Evolutionary conservation across 2,888 invertebrate genomes (phyloP), one percentile per base, ranked within the genome.

Genomic region (Sphecodes monilicornis): DNA sequence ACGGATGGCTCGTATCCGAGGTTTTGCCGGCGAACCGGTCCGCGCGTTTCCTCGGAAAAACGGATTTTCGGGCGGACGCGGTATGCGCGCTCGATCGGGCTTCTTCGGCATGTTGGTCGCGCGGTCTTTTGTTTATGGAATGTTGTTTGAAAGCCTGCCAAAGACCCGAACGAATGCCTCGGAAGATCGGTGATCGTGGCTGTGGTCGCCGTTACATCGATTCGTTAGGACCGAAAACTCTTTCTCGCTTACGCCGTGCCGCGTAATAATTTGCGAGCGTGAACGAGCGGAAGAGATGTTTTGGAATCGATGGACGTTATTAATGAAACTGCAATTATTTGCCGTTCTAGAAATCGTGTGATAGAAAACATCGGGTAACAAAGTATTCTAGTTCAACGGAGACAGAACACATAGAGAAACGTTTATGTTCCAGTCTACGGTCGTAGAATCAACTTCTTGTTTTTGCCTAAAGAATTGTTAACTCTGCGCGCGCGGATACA

Each of bases 101-200:
- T 64, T 54, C 16, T 41, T 68, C 36, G 72, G 72, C 66, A 82
- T 66, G 81, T 60, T 36, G 66, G 71, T 66, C 81, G 46, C 70
- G 60, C 57, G 68, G 64, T 41, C 70, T 75, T 50, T 82, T 80
- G 82, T 82, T 80, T 82, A 80, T 82, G 74, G 74, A 82, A 75
- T 82, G 82, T 50, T 70, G 82, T 80, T 82, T 82, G 82, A 82
- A 46, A 74, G 74, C 69, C 57, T 82, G 82, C 82, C 82, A 82
- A 32, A 60, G 50, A 60, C 74, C 74, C 54, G 73, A 79, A 82
- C 80, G 74, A 69, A 70, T 74, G 64, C 80, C 69, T 70, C 46
- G 22, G 43, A 50, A 75, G 74, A 57, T 80, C 39, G 73, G 36
- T 73, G 46, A 80, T 70, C 70, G 60, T 60, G 74, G 70, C 70